These are phyloP conservation scores for Streptopelia turtur DNA, from an alignment of 2,797 vertebrate genomes.

Conservation along the genomic window DNA sequence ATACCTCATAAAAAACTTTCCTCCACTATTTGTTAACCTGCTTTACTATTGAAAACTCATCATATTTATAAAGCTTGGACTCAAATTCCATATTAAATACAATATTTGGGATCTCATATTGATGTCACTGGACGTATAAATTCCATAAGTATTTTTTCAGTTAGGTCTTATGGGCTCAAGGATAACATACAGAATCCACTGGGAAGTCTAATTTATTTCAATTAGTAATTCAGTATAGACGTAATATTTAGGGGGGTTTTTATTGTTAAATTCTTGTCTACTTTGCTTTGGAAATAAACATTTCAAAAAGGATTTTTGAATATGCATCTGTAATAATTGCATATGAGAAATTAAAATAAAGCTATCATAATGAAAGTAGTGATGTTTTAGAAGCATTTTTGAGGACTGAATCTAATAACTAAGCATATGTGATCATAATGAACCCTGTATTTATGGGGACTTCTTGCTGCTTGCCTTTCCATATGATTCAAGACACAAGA, in stretches of 20 bases:
- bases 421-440: neutral
- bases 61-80: neutral
- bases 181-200: neutral
- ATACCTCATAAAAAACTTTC: neutral
- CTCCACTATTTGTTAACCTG: neutral
- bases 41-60: neutral
- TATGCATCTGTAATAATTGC: neutral
- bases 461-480: neutral
- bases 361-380: neutral
- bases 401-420: neutral
- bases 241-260: neutral
- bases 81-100: neutral
- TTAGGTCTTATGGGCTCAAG: neutral
- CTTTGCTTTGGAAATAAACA: neutral
- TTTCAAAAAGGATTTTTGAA: neutral
- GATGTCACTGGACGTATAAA: neutral
- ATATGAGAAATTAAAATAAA: neutral
- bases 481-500: neutral
- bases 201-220: neutral
- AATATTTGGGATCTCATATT: neutral
- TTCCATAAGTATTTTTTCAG: neutral
- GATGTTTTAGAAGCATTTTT: neutral
- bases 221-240: neutral
- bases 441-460: neutral
- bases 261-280: neutral